phyloP scores from a whole-genome alignment of 2,797 vertebrate species.

The Lepidocolaptes lacrymiger region DNA sequence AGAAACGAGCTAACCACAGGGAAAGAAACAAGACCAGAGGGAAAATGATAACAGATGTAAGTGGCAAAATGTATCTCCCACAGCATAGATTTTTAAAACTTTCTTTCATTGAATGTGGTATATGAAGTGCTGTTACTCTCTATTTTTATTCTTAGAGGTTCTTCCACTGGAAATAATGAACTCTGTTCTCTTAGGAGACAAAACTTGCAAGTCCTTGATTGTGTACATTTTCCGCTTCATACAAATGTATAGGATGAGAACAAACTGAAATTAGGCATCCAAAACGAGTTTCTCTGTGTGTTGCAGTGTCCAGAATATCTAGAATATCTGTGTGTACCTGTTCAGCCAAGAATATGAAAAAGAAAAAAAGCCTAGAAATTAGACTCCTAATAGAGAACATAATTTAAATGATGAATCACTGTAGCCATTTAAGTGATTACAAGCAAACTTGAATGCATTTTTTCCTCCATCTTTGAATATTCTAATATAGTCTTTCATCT shows the following conservation, averaged over 20 bases:
- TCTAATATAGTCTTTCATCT: background rate
- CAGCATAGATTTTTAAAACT: background rate
- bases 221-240: background rate
- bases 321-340: background rate
- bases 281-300: background rate
- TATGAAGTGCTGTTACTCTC: background rate
- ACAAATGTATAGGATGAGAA: background rate
- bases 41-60: constrained; percentile 99
- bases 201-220: background rate
- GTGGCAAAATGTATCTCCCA: constrained; percentile 62
- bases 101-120: background rate
- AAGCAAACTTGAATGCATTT: background rate
- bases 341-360: background rate
- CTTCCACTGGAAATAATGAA: background rate
- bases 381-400: background rate
- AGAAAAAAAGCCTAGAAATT: background rate
- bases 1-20: constrained; percentile 95
- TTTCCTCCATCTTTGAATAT: background rate
- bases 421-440: background rate
- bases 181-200: background rate
- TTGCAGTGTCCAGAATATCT: background rate
- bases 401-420: background rate
- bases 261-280: background rate
- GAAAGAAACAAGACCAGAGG: constrained; percentile 98
- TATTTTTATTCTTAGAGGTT: background rate